Conservation (phyloP, 2,113 vertebrate species). For the Prochilodus magdalenae region DNA sequence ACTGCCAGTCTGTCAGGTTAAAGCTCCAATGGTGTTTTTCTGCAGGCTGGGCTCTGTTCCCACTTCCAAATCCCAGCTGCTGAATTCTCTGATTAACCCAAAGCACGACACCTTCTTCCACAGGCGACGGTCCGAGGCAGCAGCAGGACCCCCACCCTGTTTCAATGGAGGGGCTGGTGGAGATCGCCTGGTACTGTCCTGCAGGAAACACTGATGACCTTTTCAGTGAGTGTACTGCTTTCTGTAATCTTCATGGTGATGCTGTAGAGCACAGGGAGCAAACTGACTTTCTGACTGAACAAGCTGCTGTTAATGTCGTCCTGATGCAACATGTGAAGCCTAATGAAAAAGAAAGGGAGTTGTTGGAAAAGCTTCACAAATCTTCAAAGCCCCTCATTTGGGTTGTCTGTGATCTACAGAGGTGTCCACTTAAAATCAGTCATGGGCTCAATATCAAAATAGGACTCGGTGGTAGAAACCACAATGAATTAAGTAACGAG, state of each 20-base stretch:
- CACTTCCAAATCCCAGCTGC: slow-evolving; percentile 78
- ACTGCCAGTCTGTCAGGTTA: slow-evolving; percentile 66
- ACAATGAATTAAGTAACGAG: no score
- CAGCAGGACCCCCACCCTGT: slow-evolving; percentile 61
- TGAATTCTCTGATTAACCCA: slow-evolving; percentile 75
- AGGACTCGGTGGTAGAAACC: no score
- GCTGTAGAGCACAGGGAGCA: slow-evolving; percentile 6
- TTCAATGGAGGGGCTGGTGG: slow-evolving; percentile 77
- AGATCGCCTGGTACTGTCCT: slow-evolving; percentile 82
- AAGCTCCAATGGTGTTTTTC: slow-evolving; percentile 74
- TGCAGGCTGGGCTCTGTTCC: slow-evolving; percentile 74
- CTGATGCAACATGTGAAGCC: slow-evolving; percentile 38
- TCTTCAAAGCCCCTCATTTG: no score
- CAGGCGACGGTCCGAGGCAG: slow-evolving; percentile 71
- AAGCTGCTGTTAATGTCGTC: slow-evolving; percentile 68
- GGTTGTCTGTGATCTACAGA: no score
- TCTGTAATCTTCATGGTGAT: slow-evolving; percentile 38
- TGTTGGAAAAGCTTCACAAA: no score
- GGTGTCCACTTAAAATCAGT: no score
- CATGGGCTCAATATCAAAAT: no score
- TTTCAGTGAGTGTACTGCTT: slow-evolving; percentile 68
- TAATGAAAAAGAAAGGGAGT: no score
- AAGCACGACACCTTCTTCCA: slow-evolving; percentile 76
- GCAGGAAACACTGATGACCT: slow-evolving; percentile 65
- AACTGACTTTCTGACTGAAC: slow-evolving; percentile 42